Evolutionary conservation across 2,797 vertebrate species (phyloP), one percentile per base, ranked within the genome.

Genomic region (Onychomys leucogaster): DNA sequence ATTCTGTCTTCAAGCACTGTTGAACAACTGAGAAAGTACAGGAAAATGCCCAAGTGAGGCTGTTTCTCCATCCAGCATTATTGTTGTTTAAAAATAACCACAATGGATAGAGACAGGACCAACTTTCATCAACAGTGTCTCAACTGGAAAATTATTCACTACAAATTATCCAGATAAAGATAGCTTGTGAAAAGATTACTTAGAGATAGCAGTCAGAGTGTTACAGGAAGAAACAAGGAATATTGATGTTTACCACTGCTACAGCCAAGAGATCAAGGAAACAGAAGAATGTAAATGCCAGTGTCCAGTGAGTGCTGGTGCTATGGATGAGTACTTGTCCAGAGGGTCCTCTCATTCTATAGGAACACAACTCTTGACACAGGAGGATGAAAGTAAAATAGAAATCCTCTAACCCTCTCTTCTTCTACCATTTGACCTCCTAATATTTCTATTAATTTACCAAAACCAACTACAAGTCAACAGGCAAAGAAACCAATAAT

Each of bases 111-210:
- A 94, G 69, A 96, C 37, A 85, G 46, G 34, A 96, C 57, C 21
- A 73, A 86, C 69, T 69, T 87, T 95, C 71, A 90, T 81, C 81
- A 76, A 12, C 32, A 85, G 59, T 21, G 3, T 43, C 37, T 55
- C 34, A 27, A 29, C 57, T 96, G 80, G 52, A 93, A 95, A 89
- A 93, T 76, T 86, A 84, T 89, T 96, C 83, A 95, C 34, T 92
- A 37, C 61, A 91, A 55, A 81, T 94, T n/a, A 32, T 59, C 52
- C 83, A 55, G 25, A 96, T 91, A 73, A 96, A 94, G 34, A 71
- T 34, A 69, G 16, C 34, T 94, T 94, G 16, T 93, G 52, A 59
- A 94, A 96, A 52, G 13, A 94, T 65, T 77, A 57, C 86, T 91
- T 91, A 29, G 0, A 76, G 25, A 65, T 83, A 94, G 16, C 89